Evolutionary conservation across 2,113 vertebrate genomes (phyloP).

Genomic region (Symphodus melops): DNA sequence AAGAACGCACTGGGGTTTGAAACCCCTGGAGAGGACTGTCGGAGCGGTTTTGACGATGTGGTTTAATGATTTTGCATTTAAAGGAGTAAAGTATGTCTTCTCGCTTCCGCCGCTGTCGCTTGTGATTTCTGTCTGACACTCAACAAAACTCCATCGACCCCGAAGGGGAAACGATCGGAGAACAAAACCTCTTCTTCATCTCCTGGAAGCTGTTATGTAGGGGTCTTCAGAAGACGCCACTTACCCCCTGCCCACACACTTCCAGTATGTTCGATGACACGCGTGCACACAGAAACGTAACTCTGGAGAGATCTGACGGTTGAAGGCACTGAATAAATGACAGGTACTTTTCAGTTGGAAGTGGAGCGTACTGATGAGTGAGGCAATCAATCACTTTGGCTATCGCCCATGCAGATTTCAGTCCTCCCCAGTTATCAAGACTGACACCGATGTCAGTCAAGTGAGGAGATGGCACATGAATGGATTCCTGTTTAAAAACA

Average conservation of each 20-base stretch:
- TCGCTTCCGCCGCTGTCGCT: conserved; percentile 44
- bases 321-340: conserved; percentile 86
- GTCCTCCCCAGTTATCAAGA: conserved; percentile 61
- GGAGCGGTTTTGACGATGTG: conserved; percentile 47
- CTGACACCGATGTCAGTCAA: conserved; percentile 44
- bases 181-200: conserved; percentile 56
- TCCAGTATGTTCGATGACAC: conserved; percentile 46
- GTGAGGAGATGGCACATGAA: conserved; percentile 33
- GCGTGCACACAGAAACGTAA: conserved; percentile 30
- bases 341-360: conserved; percentile 86
- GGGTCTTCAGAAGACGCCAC: conserved; percentile 27
- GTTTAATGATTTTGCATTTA: conserved; percentile 62
- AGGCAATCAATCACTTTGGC: conserved; percentile 86
- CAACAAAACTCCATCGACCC: conserved; percentile 73
- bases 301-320: conserved; percentile 62
- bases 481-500: conserved; percentile 37
- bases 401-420: conserved; percentile 82
- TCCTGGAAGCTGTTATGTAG: conserved; percentile 22
- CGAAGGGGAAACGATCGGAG: conserved; percentile 31
- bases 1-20: conserved; percentile 48
- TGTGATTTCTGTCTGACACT: conserved; percentile 67
- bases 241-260: conserved; percentile 15
- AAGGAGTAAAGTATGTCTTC: conserved; percentile 58
- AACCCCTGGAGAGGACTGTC: conserved; percentile 41
- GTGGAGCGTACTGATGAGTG: conserved; percentile 57